Percentiles rank a stretch among this genome's conserved stretches.
Conservation (phyloP, 2,797 vertebrate genomes). For the Borostomias antarcticus region DNA sequence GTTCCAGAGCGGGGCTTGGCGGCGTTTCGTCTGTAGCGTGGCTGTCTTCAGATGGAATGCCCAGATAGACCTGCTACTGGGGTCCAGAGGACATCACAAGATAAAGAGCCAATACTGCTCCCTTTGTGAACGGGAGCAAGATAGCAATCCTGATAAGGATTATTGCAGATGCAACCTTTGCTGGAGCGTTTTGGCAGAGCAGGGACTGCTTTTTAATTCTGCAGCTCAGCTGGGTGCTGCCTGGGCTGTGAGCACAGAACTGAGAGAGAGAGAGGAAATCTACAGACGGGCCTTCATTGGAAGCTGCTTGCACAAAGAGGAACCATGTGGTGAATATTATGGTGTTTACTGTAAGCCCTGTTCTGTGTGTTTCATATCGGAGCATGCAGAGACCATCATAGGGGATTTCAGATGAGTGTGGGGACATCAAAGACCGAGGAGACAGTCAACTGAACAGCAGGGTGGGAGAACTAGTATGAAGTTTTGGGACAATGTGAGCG, state of each 20-base stretch:
- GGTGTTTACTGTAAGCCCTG: conserved; percentile 41
- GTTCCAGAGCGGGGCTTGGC: no score
- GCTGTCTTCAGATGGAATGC: conserved; percentile 1
- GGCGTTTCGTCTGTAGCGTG: not conserved
- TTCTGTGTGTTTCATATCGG: conserved; percentile 42
- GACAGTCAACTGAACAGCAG: conserved; percentile 29
- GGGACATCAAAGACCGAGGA: conserved; percentile 49
- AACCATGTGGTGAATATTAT: conserved; percentile 32
- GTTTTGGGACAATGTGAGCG: conserved; percentile 10
- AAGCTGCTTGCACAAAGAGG: conserved; percentile 20
- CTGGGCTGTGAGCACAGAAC: conserved; percentile 4
- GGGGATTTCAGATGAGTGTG: conserved; percentile 32
- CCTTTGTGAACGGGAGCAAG: conserved; percentile 1
- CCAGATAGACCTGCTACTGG: conserved; percentile 8
- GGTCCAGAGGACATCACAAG: conserved; percentile 17
- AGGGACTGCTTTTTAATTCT: conserved; percentile 6
- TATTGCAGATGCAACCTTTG: conserved; percentile 10
- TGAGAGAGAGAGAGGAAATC: not conserved
- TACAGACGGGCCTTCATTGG: conserved; percentile 3
- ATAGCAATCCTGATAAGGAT: conserved; percentile 17
- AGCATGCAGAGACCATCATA: conserved; percentile 31
- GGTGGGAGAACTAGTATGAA: conserved; percentile 33
- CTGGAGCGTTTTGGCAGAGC: not conserved
- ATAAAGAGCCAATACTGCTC: conserved; percentile 8
- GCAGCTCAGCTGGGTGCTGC: conserved; percentile 26